Percentiles rank a stretch among this genome's conserved stretches.
Evolutionary conservation across 2,888 invertebrate genomes (phyloP).

Genomic region (Antheraea yamamai): DNA sequence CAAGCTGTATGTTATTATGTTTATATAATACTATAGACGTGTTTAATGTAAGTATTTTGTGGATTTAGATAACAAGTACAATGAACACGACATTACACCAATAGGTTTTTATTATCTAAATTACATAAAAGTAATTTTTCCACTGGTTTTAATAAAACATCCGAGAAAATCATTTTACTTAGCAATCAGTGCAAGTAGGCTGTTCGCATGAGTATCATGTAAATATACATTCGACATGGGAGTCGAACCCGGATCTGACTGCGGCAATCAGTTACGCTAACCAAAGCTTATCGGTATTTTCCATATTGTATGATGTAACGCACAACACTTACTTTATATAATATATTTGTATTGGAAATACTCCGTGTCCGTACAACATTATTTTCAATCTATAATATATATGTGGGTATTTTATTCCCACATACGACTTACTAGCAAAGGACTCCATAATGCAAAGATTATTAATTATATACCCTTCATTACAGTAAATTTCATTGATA

Average conservation of each 20-base stretch:
- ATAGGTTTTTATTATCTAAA: no score
- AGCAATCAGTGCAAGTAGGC: not conserved
- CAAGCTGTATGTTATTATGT: no score
- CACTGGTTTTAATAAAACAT: not conserved
- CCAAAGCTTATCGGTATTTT: constrained; percentile 7
- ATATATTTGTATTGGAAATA: not conserved
- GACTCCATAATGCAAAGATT: no score
- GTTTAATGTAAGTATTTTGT: no score
- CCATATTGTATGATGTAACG: constrained; percentile 2
- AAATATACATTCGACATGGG: constrained; percentile 14
- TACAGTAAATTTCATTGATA: no score
- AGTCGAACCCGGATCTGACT: constrained; percentile 9
- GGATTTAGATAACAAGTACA: no score
- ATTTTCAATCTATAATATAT: not conserved
- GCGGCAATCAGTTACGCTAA: constrained; percentile 7
- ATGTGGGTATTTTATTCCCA: not conserved
- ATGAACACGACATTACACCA: no score
- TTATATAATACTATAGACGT: no score
- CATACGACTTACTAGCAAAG: not conserved
- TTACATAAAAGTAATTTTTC: no score
- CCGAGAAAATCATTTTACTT: not conserved
- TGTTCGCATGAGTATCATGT: not conserved
- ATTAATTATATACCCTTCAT: no score
- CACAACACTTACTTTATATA: not conserved
- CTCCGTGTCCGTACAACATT: not conserved